These are phyloP conservation scores for Rhinichthys klamathensis DNA, from an alignment of 2,113 vertebrate species.

Conservation along the genomic window DNA sequence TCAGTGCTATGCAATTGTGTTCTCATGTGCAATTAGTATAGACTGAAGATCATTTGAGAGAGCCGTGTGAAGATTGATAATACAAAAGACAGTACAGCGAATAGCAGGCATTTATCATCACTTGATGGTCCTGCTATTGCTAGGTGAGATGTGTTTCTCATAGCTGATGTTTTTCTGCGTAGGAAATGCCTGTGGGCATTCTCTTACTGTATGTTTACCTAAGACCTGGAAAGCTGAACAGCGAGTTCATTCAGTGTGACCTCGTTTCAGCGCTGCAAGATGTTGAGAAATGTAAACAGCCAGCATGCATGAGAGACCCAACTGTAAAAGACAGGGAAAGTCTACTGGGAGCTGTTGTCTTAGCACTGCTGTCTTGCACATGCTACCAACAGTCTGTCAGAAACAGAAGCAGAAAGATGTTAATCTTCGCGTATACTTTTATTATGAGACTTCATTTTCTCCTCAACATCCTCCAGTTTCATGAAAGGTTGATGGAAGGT, in stretches of 20 bases:
- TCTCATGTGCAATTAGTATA: not conserved
- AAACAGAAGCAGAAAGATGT: not conserved
- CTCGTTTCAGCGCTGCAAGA: conserved; percentile 1
- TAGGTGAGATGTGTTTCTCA: not conserved
- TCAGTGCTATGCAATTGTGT: not conserved
- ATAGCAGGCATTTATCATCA: not conserved
- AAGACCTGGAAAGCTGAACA: conserved; percentile 15
- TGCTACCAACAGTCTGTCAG: conserved; percentile 8
- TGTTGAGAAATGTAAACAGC: conserved; percentile 19
- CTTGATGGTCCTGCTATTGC: not conserved
- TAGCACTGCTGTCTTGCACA: conserved; percentile 32
- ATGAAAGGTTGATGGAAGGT: conserved; percentile 87
- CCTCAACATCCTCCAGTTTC: conserved; percentile 71
- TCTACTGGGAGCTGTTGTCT: conserved; percentile 29
- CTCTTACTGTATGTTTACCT: not conserved
- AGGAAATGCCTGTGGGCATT: not conserved
- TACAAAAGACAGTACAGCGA: not conserved
- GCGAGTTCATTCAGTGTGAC: conserved; percentile 2
- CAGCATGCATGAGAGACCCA: conserved; percentile 23
- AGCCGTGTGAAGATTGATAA: not conserved
- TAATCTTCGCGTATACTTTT: conserved; percentile 42
- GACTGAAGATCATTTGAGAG: not conserved
- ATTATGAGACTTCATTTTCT: conserved; percentile 37
- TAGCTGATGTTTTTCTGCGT: not conserved
- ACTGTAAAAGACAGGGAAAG: conserved; percentile 15